A percentile compares a stretch with the other conserved stretches of the same genome.
Conservation (phyloP, 2,113 vertebrate genomes). For the Phalacrocorax aristotelis region DNA sequence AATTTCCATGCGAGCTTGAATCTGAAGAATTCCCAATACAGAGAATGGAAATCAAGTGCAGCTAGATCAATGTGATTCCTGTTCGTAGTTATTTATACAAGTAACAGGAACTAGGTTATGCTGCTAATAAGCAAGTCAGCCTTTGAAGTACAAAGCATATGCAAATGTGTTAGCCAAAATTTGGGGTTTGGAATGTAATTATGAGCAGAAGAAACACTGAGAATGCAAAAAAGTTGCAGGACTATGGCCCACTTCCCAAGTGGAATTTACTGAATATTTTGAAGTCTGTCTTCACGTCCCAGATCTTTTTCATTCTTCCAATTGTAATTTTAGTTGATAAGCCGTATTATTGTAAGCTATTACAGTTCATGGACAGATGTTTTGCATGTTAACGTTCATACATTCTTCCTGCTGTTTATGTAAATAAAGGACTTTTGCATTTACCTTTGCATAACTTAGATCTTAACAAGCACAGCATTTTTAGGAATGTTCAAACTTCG, state of each 20-base stretch:
- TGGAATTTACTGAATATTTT: not conserved
- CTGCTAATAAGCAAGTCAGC: conserved; percentile 57
- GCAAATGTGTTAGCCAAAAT: conserved; percentile 54
- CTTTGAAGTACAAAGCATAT: conserved; percentile 68
- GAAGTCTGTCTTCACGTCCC: not conserved
- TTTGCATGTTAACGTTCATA: not conserved
- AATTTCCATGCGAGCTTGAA: not conserved
- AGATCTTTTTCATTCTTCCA: not conserved
- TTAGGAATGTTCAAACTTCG: not conserved
- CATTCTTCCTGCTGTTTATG: not conserved
- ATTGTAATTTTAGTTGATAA: not conserved
- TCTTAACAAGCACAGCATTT: conserved; percentile 10
- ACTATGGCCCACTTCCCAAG: conserved; percentile 19
- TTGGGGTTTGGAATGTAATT: conserved; percentile 46
- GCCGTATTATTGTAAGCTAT: not conserved
- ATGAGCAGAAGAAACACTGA: conserved; percentile 44
- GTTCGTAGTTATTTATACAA: conserved; percentile 51
- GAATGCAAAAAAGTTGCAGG: not conserved
- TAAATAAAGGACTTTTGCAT: not conserved
- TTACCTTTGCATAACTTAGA: conserved; percentile 15
- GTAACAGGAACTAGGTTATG: conserved; percentile 62
- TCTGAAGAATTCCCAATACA: conserved; percentile 36
- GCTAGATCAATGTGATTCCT: conserved; percentile 33
- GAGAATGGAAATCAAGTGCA: conserved; percentile 15
- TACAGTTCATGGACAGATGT: not conserved